phyloP scores from a whole-genome alignment of 2,888 invertebrate species.

The Aphidoletes aphidimyza region DNA sequence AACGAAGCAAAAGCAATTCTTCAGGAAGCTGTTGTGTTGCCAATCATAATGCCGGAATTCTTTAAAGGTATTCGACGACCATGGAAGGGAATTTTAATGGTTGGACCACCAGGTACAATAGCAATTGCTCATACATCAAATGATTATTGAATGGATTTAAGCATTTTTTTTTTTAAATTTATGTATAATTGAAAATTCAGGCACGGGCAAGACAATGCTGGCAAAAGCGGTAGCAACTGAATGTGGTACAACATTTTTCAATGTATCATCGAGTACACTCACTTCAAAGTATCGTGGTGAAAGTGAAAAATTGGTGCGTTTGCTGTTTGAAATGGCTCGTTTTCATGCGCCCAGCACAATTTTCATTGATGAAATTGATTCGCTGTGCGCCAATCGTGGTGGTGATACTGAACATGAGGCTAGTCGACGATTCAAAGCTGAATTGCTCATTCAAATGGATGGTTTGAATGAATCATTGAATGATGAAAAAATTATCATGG shows the following conservation, averaged over 20 bases:
- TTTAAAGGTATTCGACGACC: conserved; percentile 87
- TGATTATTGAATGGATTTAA: too few species aligned
- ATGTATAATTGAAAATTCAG: conserved; percentile 60
- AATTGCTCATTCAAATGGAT: conserved; percentile 91
- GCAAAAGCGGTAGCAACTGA: conserved; percentile 91
- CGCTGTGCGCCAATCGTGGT: conserved; percentile 83
- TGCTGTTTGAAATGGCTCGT: conserved; percentile 89
- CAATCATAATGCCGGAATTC: conserved; percentile 88
- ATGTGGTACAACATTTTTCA: conserved; percentile 88
- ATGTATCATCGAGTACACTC: conserved; percentile 86
- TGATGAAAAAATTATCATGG: conserved; percentile 81
- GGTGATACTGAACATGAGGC: conserved; percentile 90
- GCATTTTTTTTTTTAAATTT: neutral
- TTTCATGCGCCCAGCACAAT: conserved; percentile 91
- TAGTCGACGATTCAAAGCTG: conserved; percentile 84
- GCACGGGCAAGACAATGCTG: conserved; percentile 83
- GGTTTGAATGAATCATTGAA: conserved; percentile 74
- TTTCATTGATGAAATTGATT: conserved; percentile 91
- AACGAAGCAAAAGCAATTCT: conserved; percentile 80
- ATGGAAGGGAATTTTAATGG: conserved; percentile 73
- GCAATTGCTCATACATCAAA: too few species aligned
- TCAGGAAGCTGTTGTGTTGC: conserved; percentile 88
- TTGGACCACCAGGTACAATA: conserved; percentile 66
- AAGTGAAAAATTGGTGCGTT: conserved; percentile 86
- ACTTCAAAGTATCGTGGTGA: conserved; percentile 92